Evolutionary conservation across 2,888 invertebrate genomes (phyloP), one percentile per base, ranked within the genome.

Genomic region (Drosophila neotestacea): DNA sequence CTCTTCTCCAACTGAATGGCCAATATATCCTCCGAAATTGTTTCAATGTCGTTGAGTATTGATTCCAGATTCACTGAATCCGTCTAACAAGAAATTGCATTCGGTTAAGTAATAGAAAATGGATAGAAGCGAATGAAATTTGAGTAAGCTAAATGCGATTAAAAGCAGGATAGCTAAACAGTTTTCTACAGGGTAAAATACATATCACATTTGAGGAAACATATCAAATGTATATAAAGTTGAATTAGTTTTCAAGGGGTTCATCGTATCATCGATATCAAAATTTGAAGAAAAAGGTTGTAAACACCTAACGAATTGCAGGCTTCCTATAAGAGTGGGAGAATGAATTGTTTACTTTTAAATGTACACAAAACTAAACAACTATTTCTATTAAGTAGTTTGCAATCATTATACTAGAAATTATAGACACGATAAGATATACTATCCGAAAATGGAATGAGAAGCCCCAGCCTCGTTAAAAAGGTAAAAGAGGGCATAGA

Each of bases 31-130:
- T 91, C 91, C 1, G 94, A 94, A 60, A 94, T 93, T 0, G 94
- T 94, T 88, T 95, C 95, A 6, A 95, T 95, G 70, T 96, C 95
- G 65, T 95, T 94, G 0, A 96, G 92, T 46, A 96, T 92, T 70
- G 95, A 95, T 79, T 96, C 95, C 42, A 96, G 92, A 85, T 95
- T 95, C 0, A 95, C 95, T 10, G 94, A 95, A 28, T 94, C 94
- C 81, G 91, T 90, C 91, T 91, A 70, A 0, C 34, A 34, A 6
- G 9, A 54, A 0, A 16, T n/a, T 13, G 0, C 10, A 41, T 16
- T 6, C 16, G 6, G 41, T 32, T 55, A 55, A 7, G 1, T 5
- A 10, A 34, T 27, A 4, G 4, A 7, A 50, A 7, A n/a, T 22
- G 10, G 4, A 6, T 3, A 22, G 9, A 30, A 10, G 1, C 27